Conservation (phyloP, 2,888 invertebrate genomes). For the Trachelus troglodyta region DNA sequence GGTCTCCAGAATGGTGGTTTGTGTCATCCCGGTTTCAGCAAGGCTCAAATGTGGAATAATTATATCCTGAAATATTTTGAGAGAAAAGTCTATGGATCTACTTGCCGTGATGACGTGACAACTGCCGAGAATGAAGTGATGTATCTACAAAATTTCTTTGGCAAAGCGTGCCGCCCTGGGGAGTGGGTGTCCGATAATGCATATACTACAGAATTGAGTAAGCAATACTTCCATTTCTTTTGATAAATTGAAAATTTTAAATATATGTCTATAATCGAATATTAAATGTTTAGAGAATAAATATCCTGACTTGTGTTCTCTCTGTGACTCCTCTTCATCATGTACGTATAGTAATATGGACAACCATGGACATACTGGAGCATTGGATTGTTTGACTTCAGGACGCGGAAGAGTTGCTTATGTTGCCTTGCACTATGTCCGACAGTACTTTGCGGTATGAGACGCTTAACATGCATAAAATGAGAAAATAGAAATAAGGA, state of each 20-base stretch:
- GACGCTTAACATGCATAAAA: conserved; percentile 34
- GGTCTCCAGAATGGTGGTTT: conserved; percentile 69
- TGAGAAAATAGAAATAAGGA: background rate
- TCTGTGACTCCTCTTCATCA: conserved; percentile 67
- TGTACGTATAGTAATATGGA: conserved; percentile 61
- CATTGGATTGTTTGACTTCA: conserved; percentile 72
- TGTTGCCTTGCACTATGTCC: conserved; percentile 69
- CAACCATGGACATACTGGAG: conserved; percentile 73
- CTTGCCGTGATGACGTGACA: conserved; percentile 59
- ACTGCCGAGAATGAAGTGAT: conserved; percentile 71
- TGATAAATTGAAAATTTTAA: background rate
- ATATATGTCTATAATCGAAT: background rate
- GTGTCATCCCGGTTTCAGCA: conserved; percentile 76
- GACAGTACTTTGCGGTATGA: conserved; percentile 68
- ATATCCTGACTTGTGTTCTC: conserved; percentile 70
- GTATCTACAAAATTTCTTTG: conserved; percentile 74
- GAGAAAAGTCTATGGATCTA: conserved; percentile 54
- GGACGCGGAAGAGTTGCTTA: conserved; percentile 73
- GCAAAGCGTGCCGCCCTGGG: conserved; percentile 79
- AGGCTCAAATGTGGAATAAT: conserved; percentile 71
- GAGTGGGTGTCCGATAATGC: conserved; percentile 71
- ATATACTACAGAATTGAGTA: conserved; percentile 72
- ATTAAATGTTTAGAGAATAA: conserved; percentile 65
- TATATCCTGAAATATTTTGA: conserved; percentile 74
- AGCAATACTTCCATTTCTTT: conserved; percentile 49